phyloP scores from a whole-genome alignment of 2,113 vertebrate genomes.

The Sinocyclocheilus anophthalmus region DNA sequence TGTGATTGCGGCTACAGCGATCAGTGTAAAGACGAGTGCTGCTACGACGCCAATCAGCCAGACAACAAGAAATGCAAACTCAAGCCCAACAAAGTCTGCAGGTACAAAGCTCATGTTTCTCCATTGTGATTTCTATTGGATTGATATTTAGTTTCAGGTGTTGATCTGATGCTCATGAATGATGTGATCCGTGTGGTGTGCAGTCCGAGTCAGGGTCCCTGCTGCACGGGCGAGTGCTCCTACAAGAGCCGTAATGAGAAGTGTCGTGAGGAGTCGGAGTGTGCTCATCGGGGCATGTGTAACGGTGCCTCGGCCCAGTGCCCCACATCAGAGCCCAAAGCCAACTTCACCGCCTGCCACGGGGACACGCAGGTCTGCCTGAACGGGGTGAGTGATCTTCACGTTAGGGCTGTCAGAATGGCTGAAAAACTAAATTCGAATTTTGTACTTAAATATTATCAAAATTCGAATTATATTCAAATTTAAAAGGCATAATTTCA shows the following conservation, averaged over 20 bases:
- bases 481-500: too few species aligned
- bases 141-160: too few species aligned
- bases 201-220: conserved; percentile 97
- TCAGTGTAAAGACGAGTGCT: conserved; percentile 94
- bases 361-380: conserved; percentile 97
- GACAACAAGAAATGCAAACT: conserved; percentile 94
- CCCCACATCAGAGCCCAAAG: conserved; percentile 89
- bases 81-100: conserved; percentile 87
- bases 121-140: too few species aligned
- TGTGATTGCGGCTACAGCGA: conserved; percentile 98
- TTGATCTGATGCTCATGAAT: too few species aligned
- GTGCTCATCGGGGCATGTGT: conserved; percentile 90
- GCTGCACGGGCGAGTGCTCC: conserved; percentile 82
- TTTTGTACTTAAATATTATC: too few species aligned
- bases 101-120: conserved; percentile 70
- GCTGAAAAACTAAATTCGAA: too few species aligned
- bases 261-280: conserved; percentile 94
- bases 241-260: conserved; percentile 85
- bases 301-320: conserved; percentile 85
- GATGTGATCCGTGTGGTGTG: too few species aligned
- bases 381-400: conserved; percentile 81
- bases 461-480: too few species aligned
- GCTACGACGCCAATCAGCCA: conserved; percentile 90
- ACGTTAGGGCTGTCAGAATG: too few species aligned
- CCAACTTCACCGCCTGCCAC: conserved; percentile 94